Percentiles rank a stretch among this genome's conserved stretches.
These are phyloP conservation scores for Phoxinus phoxinus DNA, from an alignment of 2,113 vertebrate species.

Conservation along the genomic window DNA sequence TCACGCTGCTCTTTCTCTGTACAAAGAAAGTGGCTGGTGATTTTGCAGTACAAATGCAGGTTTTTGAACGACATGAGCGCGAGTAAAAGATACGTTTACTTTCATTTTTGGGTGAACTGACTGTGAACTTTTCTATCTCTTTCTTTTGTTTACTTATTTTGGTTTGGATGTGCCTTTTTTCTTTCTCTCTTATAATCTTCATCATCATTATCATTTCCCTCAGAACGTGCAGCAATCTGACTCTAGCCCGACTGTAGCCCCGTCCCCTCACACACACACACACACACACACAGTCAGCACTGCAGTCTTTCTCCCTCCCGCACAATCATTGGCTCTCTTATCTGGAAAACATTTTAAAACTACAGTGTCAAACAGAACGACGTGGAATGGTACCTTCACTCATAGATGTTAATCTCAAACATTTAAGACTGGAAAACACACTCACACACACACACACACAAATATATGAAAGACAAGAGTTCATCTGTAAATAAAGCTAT, in stretches of 20 bases:
- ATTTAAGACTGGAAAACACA: constrained; percentile 81
- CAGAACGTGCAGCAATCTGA: not conserved
- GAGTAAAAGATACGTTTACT: not conserved
- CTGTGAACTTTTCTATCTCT: not conserved
- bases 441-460: constrained; percentile 64
- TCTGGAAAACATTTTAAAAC: constrained; percentile 80
- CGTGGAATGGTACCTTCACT: constrained; percentile 54
- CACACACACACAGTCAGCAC: constrained; percentile 23
- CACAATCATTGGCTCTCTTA: constrained; percentile 76
- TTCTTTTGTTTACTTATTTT: constrained; percentile 21
- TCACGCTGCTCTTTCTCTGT: not conserved
- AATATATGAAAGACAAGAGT: constrained; percentile 52
- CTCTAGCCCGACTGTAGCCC: not conserved
- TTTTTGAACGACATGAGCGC: not conserved
- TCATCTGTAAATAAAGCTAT: constrained; percentile 99
- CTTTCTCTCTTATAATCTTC: not conserved
- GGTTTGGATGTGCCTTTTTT: constrained; percentile 37
- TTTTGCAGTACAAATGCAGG: not conserved
- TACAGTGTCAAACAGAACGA: constrained; percentile 62
- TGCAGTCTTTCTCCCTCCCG: not conserved
- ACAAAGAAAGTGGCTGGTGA: not conserved
- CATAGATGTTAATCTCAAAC: constrained; percentile 75
- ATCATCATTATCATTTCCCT: not conserved
- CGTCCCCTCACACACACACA: not conserved
- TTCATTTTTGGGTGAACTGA: not conserved